A percentile compares a stretch with the other conserved stretches of the same genome.
These are phyloP conservation scores for Uria aalge DNA, from an alignment of 2,113 vertebrate genomes.

Conservation along the genomic window DNA sequence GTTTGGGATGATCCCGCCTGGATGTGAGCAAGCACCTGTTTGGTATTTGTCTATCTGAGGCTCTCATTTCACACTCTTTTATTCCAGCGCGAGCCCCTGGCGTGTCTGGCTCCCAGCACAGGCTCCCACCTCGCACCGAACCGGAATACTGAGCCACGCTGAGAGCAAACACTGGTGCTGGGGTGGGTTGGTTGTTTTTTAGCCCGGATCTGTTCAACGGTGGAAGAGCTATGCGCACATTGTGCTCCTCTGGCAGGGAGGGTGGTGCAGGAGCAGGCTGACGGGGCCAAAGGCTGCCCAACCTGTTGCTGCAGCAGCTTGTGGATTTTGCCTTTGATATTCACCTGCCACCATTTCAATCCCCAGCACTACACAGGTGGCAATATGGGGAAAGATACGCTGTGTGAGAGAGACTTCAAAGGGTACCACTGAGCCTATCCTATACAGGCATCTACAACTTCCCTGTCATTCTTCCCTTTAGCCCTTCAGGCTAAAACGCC, in stretches of 20 bases:
- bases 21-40: not conserved
- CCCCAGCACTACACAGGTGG: not conserved
- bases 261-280: not conserved
- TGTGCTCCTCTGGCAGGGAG: not conserved
- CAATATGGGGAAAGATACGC: fast-evolving
- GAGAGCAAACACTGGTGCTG: not conserved
- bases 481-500: not conserved
- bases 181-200: fast-evolving
- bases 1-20: not conserved
- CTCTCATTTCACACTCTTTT: not conserved
- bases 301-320: not conserved
- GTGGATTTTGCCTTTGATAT: not conserved
- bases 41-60: not conserved
- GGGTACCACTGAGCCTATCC: not conserved
- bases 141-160: not conserved
- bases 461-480: not conserved
- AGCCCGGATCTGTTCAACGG: not conserved
- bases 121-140: not conserved
- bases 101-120: fast-evolving
- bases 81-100: not conserved
- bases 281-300: not conserved
- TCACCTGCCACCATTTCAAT: not conserved
- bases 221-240: fast-evolving
- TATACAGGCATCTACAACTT: not conserved
- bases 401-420: not conserved